Evolutionary conservation across 2,888 invertebrate species (phyloP).

Genomic region (Drosophila tripunctata): DNA sequence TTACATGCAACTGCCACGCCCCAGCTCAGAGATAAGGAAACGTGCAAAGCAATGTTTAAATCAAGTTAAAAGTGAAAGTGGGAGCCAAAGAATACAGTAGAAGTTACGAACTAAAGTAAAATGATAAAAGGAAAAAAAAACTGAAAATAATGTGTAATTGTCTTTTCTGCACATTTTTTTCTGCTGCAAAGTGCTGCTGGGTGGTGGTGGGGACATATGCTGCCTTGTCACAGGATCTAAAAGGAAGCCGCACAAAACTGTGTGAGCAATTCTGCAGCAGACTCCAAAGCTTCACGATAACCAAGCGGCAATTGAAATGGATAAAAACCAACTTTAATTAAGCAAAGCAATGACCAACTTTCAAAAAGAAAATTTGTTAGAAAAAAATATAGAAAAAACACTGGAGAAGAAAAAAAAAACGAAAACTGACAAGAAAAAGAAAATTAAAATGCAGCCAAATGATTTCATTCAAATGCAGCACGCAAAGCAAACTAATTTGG

Average conservation of each 20-base stretch:
- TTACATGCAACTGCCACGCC: slow-evolving; percentile 38
- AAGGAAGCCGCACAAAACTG: slow-evolving; percentile 23
- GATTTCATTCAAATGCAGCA: slow-evolving; percentile 62
- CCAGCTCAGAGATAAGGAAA: slow-evolving; percentile 30
- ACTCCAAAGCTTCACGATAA: slow-evolving; percentile 19
- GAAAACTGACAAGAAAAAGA: slow-evolving; percentile 10
- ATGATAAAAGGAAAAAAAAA: slow-evolving; percentile 22
- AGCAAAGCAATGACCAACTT: slow-evolving; percentile 58
- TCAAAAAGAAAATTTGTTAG: slow-evolving; percentile 23
- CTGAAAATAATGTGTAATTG: no score
- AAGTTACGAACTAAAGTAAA: slow-evolving; percentile 53
- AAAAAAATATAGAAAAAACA: slow-evolving; percentile 24
- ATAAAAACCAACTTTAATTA: slow-evolving; percentile 61
- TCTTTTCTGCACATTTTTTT: slow-evolving; percentile 37
- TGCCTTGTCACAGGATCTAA: slow-evolving; percentile 41
- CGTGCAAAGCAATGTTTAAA: slow-evolving; percentile 38
- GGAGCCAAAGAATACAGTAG: slow-evolving; percentile 39
- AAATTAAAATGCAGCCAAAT: slow-evolving; percentile 32
- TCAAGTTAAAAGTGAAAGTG: slow-evolving; percentile 64
- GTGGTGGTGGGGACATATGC: slow-evolving; percentile 60
- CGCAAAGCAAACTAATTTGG: slow-evolving; percentile 52
- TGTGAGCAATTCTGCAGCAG: slow-evolving; percentile 3
- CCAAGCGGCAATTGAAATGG: slow-evolving; percentile 23
- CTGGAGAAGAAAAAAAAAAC: slow-evolving; percentile 25
- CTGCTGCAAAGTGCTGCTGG: slow-evolving; percentile 4